A percentile compares a stretch with the other conserved stretches of the same genome.
phyloP scores from a whole-genome alignment of 2,113 vertebrate species.

The Pardalotus punctatus region DNA sequence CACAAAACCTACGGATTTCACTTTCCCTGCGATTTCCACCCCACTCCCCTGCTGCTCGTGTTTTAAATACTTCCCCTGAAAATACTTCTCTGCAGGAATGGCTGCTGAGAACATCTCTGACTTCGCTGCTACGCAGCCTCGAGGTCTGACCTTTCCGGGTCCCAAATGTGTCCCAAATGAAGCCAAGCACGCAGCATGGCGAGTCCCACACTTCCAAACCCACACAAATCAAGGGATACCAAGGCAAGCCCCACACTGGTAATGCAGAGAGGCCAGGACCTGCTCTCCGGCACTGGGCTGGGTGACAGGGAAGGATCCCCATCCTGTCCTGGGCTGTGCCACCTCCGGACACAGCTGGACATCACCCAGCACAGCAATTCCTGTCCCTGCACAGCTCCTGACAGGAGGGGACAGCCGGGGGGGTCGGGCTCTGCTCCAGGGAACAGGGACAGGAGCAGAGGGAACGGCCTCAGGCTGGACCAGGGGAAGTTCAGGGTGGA shows the following conservation, averaged over 20 bases:
- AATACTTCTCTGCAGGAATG: conserved; percentile 1
- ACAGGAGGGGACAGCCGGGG: background rate
- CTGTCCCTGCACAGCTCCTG: background rate
- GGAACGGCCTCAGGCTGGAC: background rate
- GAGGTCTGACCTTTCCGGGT: background rate
- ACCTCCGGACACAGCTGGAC: background rate
- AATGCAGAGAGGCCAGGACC: background rate
- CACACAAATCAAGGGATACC: rapidly evolving
- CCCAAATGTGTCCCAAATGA: background rate
- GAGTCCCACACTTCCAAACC: background rate
- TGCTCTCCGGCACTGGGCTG: background rate
- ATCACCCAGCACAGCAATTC: background rate
- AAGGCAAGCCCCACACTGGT: background rate
- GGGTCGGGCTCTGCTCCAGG: background rate
- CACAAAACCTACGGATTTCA: conserved; percentile 40
- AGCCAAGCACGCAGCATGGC: background rate
- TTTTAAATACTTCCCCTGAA: conserved; percentile 59
- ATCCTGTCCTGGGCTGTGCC: background rate
- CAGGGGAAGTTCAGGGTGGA: background rate
- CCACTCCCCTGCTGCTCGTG: conserved; percentile 8
- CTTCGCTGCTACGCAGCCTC: background rate
- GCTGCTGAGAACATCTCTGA: background rate
- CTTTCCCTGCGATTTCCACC: conserved; percentile 30
- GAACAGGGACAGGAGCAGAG: background rate
- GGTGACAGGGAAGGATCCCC: rapidly evolving